phyloP scores from a whole-genome alignment of 1,140 invertebrate species.

The Vollenhovia emeryi region DNA sequence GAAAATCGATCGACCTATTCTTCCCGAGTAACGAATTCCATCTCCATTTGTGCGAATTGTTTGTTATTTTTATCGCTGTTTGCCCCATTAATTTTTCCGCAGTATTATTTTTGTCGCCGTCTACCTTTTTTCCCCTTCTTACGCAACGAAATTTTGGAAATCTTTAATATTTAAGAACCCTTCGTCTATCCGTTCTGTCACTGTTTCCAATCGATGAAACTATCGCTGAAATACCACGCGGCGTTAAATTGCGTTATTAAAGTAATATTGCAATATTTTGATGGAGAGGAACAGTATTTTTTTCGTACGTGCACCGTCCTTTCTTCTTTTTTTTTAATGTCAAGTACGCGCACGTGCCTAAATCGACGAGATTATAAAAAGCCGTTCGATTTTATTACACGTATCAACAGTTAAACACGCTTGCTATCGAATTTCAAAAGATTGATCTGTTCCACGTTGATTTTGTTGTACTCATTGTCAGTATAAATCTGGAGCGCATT shows the following conservation, averaged over 20 bases:
- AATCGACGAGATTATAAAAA: slow-evolving; percentile 13
- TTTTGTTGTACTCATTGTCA: background rate
- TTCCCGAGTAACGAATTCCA: slow-evolving; percentile 22
- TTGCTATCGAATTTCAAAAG: slow-evolving; percentile 49
- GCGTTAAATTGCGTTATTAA: background rate
- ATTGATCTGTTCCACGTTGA: slow-evolving; percentile 32
- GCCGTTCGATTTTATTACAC: slow-evolving; percentile 16
- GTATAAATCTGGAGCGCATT: background rate
- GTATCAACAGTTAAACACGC: background rate
- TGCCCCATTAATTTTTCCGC: background rate
- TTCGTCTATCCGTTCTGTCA: background rate
- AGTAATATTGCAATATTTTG: background rate
- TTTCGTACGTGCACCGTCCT: background rate
- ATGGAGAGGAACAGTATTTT: background rate
- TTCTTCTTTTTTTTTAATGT: slow-evolving; percentile 17
- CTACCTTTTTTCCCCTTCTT: background rate
- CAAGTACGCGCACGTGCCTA: slow-evolving; percentile 22
- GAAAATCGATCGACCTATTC: slow-evolving; percentile 33
- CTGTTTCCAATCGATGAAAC: background rate
- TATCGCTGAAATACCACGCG: background rate
- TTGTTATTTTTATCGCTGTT: background rate
- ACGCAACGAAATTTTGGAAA: background rate
- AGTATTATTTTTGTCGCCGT: background rate
- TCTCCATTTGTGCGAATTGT: slow-evolving; percentile 1
- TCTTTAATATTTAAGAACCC: background rate